Evolutionary conservation across 1,140 invertebrate species (phyloP), one percentile per base, ranked within the genome.

Genomic region (Drosophila ogumai): DNA sequence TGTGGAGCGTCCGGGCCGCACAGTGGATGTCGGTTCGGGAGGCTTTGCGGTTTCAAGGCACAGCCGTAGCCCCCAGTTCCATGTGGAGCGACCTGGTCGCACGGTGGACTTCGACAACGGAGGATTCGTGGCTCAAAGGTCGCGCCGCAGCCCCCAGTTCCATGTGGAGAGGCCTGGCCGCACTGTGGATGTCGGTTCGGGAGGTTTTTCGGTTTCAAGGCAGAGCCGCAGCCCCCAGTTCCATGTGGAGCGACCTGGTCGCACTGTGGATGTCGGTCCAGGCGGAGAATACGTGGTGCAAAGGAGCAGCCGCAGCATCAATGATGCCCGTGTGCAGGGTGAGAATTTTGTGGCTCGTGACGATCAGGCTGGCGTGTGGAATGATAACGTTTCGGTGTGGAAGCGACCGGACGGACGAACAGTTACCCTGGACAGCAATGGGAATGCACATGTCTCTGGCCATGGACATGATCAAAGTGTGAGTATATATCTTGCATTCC

Each of bases 391-490:
- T 8, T 84, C 81, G 6, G 49, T 68, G 6, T 84, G 81, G 81
- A 84, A 64, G 28, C 81, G 81, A 32, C 44, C 76, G 0, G 76
- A 85, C 34, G 81, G 81, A 36, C 81, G 81, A 12, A 84, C 81
- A 1, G 81, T 84, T 0, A 19, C 55, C 7, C 6, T 80, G 0
- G 76, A 55, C 13, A 3, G 7, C 2, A 7, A 49, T n/a, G 81
- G 77, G 13, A 65, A 41, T 4, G 32, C 40, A 22, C 72, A 73
- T 32, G 19, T 71, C 25, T 56, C 49, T 34, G 67, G 65, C 15
- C 65, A 69, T 25, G 67, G 67, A 12, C 25, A 8, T 1, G 32
- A 50, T 0, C 49, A 47, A 36, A 6, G 2, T n/a, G 65, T 56
- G 34, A 47, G 65, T 69, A 43, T 2, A 36, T 7, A 15, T n/a